A percentile compares a stretch with the other conserved stretches of the same genome.
These are phyloP conservation scores for Pyrocoelia pectoralis DNA, from an alignment of 2,888 invertebrate species.

Conservation along the genomic window DNA sequence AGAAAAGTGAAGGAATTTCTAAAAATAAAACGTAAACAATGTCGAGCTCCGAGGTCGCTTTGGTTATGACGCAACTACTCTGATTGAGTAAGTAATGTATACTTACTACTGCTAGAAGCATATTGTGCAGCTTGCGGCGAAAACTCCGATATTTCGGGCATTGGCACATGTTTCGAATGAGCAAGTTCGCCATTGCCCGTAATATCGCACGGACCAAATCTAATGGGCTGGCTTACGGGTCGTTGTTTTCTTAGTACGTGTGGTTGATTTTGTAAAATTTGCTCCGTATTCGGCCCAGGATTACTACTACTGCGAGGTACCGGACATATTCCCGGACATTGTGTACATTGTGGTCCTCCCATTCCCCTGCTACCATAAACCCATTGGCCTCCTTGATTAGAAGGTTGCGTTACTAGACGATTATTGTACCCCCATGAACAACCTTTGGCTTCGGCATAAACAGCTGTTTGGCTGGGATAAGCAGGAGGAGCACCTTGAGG, in stretches of 20 bases:
- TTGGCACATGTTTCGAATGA: constrained; percentile 52
- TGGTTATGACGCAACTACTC: no score
- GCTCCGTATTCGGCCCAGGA: constrained; percentile 48
- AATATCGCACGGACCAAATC: constrained; percentile 50
- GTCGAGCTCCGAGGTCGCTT: no score
- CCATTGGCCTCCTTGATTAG: constrained; percentile 54
- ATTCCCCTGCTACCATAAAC: constrained; percentile 51
- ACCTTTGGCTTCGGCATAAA: constrained; percentile 62
- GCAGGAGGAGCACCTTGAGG: constrained; percentile 46
- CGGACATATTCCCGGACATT: constrained; percentile 58
- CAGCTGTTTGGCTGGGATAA: constrained; percentile 59
- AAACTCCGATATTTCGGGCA: constrained; percentile 64
- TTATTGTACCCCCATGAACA: constrained; percentile 63
- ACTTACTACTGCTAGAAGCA: constrained; percentile 72
- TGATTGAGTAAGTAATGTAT: no score
- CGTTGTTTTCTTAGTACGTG: constrained; percentile 53
- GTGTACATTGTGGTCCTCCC: constrained; percentile 56
- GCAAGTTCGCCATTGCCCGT: constrained; percentile 51
- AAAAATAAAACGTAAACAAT: no score
- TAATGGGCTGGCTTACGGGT: constrained; percentile 60
- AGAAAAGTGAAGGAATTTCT: no score
- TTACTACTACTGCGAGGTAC: constrained; percentile 59
- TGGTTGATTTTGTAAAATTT: constrained; percentile 29
- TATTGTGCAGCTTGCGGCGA: constrained; percentile 61
- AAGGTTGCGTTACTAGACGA: constrained; percentile 54